Conservation (phyloP, 2,888 invertebrate genomes). For the Noctua janthe region DNA sequence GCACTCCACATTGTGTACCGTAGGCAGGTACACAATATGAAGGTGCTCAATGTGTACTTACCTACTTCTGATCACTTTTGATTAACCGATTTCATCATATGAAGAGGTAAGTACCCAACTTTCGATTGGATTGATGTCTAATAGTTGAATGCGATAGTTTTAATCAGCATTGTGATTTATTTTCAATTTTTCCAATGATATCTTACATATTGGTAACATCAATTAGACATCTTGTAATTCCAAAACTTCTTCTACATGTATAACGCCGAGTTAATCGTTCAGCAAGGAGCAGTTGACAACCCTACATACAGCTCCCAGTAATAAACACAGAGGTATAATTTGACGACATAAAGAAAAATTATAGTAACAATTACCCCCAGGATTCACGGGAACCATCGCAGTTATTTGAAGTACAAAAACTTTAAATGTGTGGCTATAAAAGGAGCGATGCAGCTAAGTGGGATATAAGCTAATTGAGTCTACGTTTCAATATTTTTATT, state of each 20-base stretch:
- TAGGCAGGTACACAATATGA: no score
- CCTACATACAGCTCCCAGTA: conserved; percentile 36
- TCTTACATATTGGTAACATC: no score
- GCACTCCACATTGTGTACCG: not conserved
- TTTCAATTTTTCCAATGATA: not conserved
- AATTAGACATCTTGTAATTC: not conserved
- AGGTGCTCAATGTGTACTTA: no score
- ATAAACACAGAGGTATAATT: conserved; percentile 74
- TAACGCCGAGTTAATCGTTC: not conserved
- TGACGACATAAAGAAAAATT: conserved; percentile 79
- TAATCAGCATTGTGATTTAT: not conserved
- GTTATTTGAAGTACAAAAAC: conserved; percentile 74
- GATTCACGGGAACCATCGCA: conserved; percentile 70
- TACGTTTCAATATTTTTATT: not conserved
- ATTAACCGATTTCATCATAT: not conserved
- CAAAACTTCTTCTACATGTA: not conserved
- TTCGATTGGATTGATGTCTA: not conserved
- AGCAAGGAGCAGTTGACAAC: conserved; percentile 22
- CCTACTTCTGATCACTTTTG: no score
- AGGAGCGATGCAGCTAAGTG: not conserved
- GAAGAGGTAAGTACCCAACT: not conserved
- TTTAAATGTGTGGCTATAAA: conserved; percentile 58
- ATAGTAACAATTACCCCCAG: conserved; percentile 73
- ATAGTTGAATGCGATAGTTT: not conserved
- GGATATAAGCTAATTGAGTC: not conserved